Conservation (phyloP, 2,797 vertebrate species). For the Pantherophis vulpinus region DNA sequence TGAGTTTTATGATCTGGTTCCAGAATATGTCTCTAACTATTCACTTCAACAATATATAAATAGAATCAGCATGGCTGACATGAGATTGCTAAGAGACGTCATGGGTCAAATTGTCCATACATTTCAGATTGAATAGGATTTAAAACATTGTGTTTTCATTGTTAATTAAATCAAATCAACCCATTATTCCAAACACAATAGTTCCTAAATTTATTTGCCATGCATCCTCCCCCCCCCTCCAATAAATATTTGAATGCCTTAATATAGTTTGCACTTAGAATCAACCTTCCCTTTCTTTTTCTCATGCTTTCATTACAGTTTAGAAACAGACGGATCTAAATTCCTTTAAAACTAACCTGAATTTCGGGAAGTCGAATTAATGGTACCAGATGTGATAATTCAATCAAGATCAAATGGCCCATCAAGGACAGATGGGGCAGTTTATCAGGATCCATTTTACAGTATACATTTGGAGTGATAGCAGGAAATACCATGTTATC, state of each 20-base stretch:
- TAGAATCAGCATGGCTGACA: neutral
- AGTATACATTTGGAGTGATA: neutral
- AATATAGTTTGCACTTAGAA: neutral
- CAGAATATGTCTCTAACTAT: neutral
- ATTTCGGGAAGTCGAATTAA: neutral
- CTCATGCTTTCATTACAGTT: neutral
- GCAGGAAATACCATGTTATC: neutral
- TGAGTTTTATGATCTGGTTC: neutral
- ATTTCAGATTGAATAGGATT: neutral
- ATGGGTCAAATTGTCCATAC: neutral
- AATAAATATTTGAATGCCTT: neutral
- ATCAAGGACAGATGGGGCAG: too few species aligned
- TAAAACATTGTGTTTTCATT: neutral
- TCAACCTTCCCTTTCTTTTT: neutral
- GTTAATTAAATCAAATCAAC: neutral
- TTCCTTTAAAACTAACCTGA: neutral
- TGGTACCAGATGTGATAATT: neutral
- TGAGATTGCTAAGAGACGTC: neutral
- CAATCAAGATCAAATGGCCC: neutral
- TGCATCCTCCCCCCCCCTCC: neutral
- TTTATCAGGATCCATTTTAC: neutral
- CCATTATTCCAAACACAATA: neutral
- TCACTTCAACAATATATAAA: slow-evolving; percentile 6
- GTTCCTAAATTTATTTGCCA: neutral
- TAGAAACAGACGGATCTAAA: neutral